Evolutionary conservation across 2,797 vertebrate species (phyloP).

Genomic region (Chloroceryle inda): DNA sequence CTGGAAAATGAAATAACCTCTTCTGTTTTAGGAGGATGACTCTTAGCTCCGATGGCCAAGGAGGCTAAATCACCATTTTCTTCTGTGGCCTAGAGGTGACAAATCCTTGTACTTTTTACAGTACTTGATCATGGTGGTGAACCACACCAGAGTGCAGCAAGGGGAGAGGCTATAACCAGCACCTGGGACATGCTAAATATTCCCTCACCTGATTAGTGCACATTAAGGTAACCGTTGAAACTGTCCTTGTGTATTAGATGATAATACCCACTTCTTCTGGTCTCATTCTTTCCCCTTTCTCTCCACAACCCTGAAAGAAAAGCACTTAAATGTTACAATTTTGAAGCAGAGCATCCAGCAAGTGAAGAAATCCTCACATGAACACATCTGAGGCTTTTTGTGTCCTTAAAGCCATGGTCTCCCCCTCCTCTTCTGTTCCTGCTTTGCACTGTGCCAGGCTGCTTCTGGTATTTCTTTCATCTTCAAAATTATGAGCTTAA

Average conservation of each 20-base stretch:
- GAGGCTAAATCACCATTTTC: slow-evolving; percentile 50
- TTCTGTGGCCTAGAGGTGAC: slow-evolving; percentile 9
- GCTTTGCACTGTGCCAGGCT: neutral
- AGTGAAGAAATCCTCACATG: neutral
- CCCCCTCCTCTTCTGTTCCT: neutral
- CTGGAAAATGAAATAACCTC: neutral
- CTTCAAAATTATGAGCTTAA: neutral
- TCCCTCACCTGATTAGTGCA: neutral
- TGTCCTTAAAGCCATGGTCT: neutral
- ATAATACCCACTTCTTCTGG: neutral
- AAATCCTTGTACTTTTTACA: slow-evolving; percentile 45
- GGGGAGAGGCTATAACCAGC: slow-evolving; percentile 51
- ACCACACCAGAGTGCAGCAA: neutral
- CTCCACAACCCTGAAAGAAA: neutral
- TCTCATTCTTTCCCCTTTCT: neutral
- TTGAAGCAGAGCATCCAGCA: neutral
- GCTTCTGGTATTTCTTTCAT: neutral
- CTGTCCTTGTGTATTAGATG: neutral
- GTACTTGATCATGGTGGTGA: slow-evolving; percentile 13
- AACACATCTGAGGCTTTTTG: neutral
- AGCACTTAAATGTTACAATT: neutral
- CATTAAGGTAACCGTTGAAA: neutral
- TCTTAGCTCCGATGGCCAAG: neutral
- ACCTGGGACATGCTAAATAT: slow-evolving; percentile 52
- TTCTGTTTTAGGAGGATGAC: neutral